Percentiles rank a stretch among this genome's conserved stretches.
These are phyloP conservation scores for Drosophila orena DNA, from an alignment of 1,140 invertebrate species.

Conservation along the genomic window DNA sequence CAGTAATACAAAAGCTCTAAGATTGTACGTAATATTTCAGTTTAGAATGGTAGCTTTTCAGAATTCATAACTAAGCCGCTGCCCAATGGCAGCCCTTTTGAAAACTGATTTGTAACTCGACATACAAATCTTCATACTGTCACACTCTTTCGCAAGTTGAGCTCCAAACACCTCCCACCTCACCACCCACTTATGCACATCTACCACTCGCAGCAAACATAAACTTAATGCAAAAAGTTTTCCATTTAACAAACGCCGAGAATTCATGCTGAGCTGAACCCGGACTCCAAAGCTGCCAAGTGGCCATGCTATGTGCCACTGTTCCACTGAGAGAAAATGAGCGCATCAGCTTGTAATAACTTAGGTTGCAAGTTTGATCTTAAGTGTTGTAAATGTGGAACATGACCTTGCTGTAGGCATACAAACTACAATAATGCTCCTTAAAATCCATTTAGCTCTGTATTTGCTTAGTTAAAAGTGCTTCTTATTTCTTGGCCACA, in stretches of 20 bases:
- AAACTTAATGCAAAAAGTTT: constrained; percentile 78
- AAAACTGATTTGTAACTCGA: constrained; percentile 72
- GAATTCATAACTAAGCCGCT: constrained; percentile 38
- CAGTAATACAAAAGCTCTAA: too few species aligned
- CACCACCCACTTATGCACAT: background rate
- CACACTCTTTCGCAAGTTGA: background rate
- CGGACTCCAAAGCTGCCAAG: constrained; percentile 52
- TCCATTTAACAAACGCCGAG: constrained; percentile 75
- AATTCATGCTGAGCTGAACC: constrained; percentile 66
- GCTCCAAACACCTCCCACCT: background rate
- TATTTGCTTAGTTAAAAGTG: too few species aligned
- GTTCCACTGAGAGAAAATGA: background rate
- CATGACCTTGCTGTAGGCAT: too few species aligned
- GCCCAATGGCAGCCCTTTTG: constrained; percentile 43
- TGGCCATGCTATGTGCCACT: constrained; percentile 19
- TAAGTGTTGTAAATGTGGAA: background rate
- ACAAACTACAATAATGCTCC: too few species aligned
- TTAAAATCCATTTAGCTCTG: too few species aligned
- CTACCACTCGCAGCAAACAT: constrained; percentile 33
- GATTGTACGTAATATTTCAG: background rate
- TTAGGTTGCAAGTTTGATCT: too few species aligned
- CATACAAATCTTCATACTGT: constrained; percentile 55
- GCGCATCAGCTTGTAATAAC: too few species aligned
- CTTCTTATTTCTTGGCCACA: background rate
- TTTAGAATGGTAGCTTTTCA: background rate